phyloP scores from a whole-genome alignment of 2,797 vertebrate species.

The Nannoperca obscura region DNA sequence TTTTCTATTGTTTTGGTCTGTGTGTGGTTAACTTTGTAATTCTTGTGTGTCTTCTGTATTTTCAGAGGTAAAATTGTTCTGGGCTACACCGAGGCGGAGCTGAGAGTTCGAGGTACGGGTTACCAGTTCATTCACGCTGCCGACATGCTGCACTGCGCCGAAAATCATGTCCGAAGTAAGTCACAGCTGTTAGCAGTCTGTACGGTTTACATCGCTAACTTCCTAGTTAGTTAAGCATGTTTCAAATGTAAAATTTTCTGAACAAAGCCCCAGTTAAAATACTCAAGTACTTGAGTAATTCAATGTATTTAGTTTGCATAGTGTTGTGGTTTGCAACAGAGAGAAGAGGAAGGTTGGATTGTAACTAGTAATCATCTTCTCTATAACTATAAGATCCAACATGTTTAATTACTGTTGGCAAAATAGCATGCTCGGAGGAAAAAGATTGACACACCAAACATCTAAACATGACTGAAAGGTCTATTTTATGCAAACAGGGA shows the following conservation, averaged over 20 bases:
- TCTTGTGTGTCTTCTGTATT: background rate
- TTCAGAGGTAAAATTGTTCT: slow-evolving; percentile 83
- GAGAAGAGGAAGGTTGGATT: background rate
- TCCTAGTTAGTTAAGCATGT: background rate
- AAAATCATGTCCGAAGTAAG: slow-evolving; percentile 85
- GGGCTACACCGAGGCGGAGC: slow-evolving; percentile 84
- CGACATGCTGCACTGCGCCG: slow-evolving; percentile 85
- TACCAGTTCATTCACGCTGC: slow-evolving; percentile 87
- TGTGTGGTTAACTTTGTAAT: background rate
- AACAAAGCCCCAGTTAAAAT: too few relatives aligned
- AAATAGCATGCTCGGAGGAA: background rate
- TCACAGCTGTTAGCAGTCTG: background rate
- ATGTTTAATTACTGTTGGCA: background rate
- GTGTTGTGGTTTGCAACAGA: background rate
- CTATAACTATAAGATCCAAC: background rate
- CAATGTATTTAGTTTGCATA: background rate
- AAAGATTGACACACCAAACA: background rate
- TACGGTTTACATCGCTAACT: background rate
- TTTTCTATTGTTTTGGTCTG: fast-evolving
- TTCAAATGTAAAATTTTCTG: too few relatives aligned
- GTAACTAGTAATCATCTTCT: too few relatives aligned
- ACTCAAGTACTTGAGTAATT: too few relatives aligned
- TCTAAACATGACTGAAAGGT: background rate
- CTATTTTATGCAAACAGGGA: background rate
- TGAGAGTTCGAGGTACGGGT: slow-evolving; percentile 81